phyloP scores from a whole-genome alignment of 2,113 vertebrate genomes.

The Aleadryas rufinucha region DNA sequence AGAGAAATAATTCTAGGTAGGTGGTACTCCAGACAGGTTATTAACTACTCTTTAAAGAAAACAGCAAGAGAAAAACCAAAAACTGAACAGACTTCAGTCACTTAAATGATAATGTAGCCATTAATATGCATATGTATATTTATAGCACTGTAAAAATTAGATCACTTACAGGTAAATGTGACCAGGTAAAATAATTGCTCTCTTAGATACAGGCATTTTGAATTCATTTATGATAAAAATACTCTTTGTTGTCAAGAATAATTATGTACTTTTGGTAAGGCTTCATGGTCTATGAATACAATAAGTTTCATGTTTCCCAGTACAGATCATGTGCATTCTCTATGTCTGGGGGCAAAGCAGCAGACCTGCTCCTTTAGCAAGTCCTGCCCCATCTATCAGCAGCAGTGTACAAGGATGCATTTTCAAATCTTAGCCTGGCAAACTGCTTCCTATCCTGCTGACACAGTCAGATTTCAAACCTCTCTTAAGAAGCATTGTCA shows the following conservation, averaged over 20 bases:
- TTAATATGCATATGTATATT: not conserved
- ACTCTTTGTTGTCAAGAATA: not conserved
- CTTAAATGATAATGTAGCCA: not conserved
- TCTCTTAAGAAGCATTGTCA: not conserved
- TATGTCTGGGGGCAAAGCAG: not conserved
- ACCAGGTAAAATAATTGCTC: not conserved
- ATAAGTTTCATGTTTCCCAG: not conserved
- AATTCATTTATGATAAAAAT: not conserved
- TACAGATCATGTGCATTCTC: rapidly evolving
- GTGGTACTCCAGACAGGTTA: not conserved
- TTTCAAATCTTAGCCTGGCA: not conserved
- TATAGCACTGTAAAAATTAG: not conserved
- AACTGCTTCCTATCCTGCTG: not conserved
- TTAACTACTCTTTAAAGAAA: not conserved
- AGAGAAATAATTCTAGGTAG: not conserved
- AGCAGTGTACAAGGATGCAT: not conserved
- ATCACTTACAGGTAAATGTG: not conserved
- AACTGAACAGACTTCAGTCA: not conserved
- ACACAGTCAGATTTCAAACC: not conserved
- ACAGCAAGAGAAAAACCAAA: not conserved
- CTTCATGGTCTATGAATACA: not conserved
- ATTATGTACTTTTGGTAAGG: not conserved
- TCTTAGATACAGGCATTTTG: not conserved
- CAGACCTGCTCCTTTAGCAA: not conserved
- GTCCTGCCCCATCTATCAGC: not conserved